Evolutionary conservation across 2,797 vertebrate species (phyloP), one percentile per base, ranked within the genome.

Genomic region (Micropoecilia bifurca): DNA sequence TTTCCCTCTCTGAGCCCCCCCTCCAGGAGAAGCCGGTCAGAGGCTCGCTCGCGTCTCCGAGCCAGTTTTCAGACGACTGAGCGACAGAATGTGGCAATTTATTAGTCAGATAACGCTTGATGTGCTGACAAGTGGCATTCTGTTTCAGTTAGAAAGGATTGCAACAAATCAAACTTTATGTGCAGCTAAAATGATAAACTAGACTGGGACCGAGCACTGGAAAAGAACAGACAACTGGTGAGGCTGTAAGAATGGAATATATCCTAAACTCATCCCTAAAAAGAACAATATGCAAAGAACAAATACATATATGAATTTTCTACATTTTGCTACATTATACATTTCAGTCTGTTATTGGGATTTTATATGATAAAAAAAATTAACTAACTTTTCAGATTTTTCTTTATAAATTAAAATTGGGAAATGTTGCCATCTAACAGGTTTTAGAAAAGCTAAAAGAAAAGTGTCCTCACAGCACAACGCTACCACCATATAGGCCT

Each of bases 21-120:
- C 99, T 95, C 99, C 99, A 99, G 59, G 98, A 98, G 92, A 99
- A 99, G 9, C 99, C 99, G 0, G 97, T 99, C 91, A 99, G 92
- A 0, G 99, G 98, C 86, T 99, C 97, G 0, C 98, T 97, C 43
- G 96, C 90, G 47, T 97, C 96, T 25, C 99, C 99, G 50, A 99
- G 88, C 99, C 99, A 99, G 79, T 93, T 91, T 33, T 97, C 96
- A 30, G 96, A 94, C 0, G 97, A 97, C 98, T 99, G 85, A 71
- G 48, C 57, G 80, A 3, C 73, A 3, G 0, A 55, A 36, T 59
- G 30, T 59, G 12, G 45, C n/a, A 53, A 0, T 2, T 57, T 66
- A 30, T 72, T 4, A 30, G 39, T 8, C 22, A 45, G 36, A 61
- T 10, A 25, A 28, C 4, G 14, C 18, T 13, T 20, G 20, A 59